Evolutionary conservation across 2,888 invertebrate species (phyloP).

Genomic region (Orthosia incerta): DNA sequence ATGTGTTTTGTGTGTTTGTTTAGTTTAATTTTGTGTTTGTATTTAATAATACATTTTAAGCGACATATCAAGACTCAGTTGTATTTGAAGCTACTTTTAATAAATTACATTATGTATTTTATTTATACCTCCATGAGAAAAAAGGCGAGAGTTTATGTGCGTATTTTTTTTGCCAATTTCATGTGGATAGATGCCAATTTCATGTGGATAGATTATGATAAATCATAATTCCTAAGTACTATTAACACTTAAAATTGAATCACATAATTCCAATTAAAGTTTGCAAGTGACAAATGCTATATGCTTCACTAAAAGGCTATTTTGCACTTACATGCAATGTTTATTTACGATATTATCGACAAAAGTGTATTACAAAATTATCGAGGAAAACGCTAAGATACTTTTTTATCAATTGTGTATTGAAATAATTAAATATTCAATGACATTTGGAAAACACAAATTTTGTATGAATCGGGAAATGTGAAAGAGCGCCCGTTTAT

Average conservation of each 20-base stretch:
- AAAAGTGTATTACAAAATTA: slow-evolving; percentile 13
- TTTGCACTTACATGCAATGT: slow-evolving; percentile 51
- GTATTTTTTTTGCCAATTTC: neutral
- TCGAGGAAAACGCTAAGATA: neutral
- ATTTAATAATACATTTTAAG: neutral
- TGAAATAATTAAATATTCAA: neutral
- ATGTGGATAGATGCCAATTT: neutral
- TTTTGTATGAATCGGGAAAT: neutral
- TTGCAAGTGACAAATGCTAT: slow-evolving; percentile 11
- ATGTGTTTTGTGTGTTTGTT: slow-evolving; percentile 51
- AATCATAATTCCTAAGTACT: neutral
- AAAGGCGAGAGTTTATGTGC: no score
- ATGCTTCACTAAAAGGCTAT: slow-evolving; percentile 22
- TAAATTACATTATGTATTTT: neutral
- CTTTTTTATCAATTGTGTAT: neutral
- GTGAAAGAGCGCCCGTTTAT: slow-evolving; percentile 77
- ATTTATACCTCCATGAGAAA: no score
- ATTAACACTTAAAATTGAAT: slow-evolving; percentile 6
- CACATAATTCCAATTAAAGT: slow-evolving; percentile 6
- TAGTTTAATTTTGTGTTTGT: slow-evolving; percentile 17
- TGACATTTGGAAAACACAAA: neutral
- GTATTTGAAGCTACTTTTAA: neutral
- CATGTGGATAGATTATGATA: no score
- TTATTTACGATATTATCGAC: slow-evolving; percentile 32
- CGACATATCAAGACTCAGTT: no score